Evolutionary conservation across 2,888 invertebrate species (phyloP), one percentile per base, ranked within the genome.

Genomic region (Caenorhabditis virilis): DNA sequence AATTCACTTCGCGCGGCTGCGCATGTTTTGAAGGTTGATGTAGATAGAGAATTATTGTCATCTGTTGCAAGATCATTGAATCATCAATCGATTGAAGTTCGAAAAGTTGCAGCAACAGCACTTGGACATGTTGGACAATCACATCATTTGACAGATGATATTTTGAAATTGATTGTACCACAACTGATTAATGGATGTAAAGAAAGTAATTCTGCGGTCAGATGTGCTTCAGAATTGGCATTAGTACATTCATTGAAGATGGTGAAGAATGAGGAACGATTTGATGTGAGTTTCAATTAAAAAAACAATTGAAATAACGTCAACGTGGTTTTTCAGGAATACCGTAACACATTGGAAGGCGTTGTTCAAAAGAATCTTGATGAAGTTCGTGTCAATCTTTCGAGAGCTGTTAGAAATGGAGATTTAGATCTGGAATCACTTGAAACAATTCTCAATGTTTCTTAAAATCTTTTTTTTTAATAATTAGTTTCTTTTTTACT

Each of bases 131-230:
- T 71, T 16, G 57, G 61, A 45, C 22, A 39, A 7, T 22, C n/a
- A 18, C 41, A 39, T 20, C 41, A 46, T n/a, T 49, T 75, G 22
- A 49, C 68, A 30, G 54, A 53, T 23, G 69, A 67, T 27, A 20
- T 71, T 23, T 53, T 77, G 50, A 39, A 76, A 67, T 15, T 89
- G 49, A 86, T 92, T 69, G 87, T 95, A 72, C 94, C 95, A 0
- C 91, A 92, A 86, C 87, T 97, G 76, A 95, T 97, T 50, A 97
- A 95, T 86, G 97, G 97, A 69, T 94, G 95, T 61, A 95, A 95
- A 87, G 97, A 97, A 86, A 95, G 95, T 87, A 95, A 95, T 86
- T 89, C 92, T 46, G 91, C 92, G 83, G 95, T 97, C 39, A 91
- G 92, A 85, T 90, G 92, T 38, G 92, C 92, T 86, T 91, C 94